Conservation (phyloP, 2,113 vertebrate genomes). For the Chelonoidis abingdonii region DNA sequence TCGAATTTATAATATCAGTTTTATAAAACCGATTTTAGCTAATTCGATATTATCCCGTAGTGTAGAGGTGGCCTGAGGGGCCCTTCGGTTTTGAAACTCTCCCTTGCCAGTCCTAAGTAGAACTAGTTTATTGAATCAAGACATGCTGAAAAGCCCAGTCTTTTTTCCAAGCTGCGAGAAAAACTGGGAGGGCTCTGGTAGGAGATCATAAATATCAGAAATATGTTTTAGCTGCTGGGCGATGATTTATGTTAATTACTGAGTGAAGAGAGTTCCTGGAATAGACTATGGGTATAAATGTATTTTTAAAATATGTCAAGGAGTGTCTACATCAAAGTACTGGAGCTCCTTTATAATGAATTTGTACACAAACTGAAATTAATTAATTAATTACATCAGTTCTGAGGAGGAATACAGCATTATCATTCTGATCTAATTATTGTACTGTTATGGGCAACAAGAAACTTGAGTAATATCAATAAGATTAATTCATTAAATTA, state of each 20-base stretch:
- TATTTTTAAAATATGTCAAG: neutral
- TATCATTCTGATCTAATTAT: neutral
- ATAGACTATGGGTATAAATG: rapidly evolving
- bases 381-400: neutral
- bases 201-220: neutral
- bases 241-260: neutral
- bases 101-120: neutral
- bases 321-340: neutral
- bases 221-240: neutral
- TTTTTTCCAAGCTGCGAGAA: neutral
- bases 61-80: neutral
- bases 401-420: neutral
- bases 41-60: too few species aligned
- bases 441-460: neutral
- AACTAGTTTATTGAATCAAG: neutral
- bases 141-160: neutral
- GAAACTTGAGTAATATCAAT: neutral
- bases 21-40: too few species aligned
- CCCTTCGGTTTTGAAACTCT: neutral
- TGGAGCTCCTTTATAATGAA: neutral
- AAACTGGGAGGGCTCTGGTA: neutral
- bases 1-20: too few species aligned
- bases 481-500: neutral
- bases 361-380: neutral
- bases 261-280: rapidly evolving